Base-by-base conservation (phyloP, 1,140 invertebrate genomes). In the Pinna nobilis region DNA sequence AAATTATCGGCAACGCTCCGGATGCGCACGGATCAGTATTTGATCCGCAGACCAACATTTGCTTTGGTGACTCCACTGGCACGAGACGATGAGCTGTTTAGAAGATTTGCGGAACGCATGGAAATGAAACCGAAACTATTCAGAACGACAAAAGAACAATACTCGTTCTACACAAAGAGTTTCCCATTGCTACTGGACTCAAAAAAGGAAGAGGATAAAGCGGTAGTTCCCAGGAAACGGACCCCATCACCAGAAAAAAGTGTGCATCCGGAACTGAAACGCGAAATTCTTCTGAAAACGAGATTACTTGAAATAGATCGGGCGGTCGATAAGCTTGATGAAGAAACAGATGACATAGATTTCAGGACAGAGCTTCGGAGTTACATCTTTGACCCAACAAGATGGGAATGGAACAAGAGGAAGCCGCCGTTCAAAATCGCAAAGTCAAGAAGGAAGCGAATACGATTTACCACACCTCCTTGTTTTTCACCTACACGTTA, bases 331-430 rank as follows among this genome's bases (percentile, higher is more conserved):
- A 18, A 20, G 20, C 33, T 69, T 18, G 51, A 69, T 3, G 60
- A 49, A 37, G 61, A 72, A 28, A 55, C 51, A n/a, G 51, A 53
- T 1, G 70, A 66, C 41, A 49, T 64, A 15, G 53, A 49, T 25
- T 72, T 72, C 50, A 44, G 30, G 37, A 72, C 70, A n/a, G 70
- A 65, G 20, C 32, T 72, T 1, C 18, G 63, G 18, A 53, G 66
- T 47, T 41, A 59, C n/a, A 63, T 49, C n/a, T 72, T 72, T 39
- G 63, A 72, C 33, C 70, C 70, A 49, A 65, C 51, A 57, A 35
- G 30, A 47, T 72, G 63, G 61, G 60, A 51, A 2, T 72, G 70
- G 50, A 72, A 72, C 60, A 63, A 72, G 39, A 44, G 33, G 33
- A n/a, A 35, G 4, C 37, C 30, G 55, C 55, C 55, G 9, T 57